phyloP scores from a whole-genome alignment of 1,140 invertebrate species.

The Nasonia giraulti region DNA sequence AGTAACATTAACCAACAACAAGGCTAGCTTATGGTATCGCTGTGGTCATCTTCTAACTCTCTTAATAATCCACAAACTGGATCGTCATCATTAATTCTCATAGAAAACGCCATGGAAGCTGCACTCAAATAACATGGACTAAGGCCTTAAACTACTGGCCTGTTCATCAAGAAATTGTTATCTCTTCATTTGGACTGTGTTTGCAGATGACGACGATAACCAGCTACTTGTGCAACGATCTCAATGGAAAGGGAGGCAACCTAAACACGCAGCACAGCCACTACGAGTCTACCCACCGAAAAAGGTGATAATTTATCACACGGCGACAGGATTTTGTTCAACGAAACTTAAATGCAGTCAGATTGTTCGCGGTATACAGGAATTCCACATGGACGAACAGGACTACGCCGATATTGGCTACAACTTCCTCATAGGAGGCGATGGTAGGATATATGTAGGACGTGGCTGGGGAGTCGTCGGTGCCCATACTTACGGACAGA shows the following conservation, averaged over 20 bases:
- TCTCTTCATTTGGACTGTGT: background rate
- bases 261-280: conserved; percentile 68
- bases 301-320: conserved; percentile 86
- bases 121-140: too few species aligned
- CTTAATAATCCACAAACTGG: too few species aligned
- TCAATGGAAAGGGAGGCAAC: conserved; percentile 78
- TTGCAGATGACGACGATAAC: background rate
- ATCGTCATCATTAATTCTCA: too few species aligned
- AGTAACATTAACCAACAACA: too few species aligned
- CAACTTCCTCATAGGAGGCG: conserved; percentile 86
- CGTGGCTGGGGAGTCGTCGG: conserved; percentile 83
- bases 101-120: too few species aligned
- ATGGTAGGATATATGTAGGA: conserved; percentile 84
- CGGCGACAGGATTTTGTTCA: conserved; percentile 75
- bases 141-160: too few species aligned
- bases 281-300: conserved; percentile 78
- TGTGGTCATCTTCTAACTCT: too few species aligned
- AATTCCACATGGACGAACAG: conserved; percentile 81
- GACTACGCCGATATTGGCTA: conserved; percentile 82
- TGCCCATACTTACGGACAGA: conserved; percentile 83
- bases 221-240: conserved; percentile 71
- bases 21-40: too few species aligned
- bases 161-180: too few species aligned
- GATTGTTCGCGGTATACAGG: conserved; percentile 79
- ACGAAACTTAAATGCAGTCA: conserved; percentile 72